phyloP scores from a whole-genome alignment of 2,888 invertebrate species.

The Dione juno region DNA sequence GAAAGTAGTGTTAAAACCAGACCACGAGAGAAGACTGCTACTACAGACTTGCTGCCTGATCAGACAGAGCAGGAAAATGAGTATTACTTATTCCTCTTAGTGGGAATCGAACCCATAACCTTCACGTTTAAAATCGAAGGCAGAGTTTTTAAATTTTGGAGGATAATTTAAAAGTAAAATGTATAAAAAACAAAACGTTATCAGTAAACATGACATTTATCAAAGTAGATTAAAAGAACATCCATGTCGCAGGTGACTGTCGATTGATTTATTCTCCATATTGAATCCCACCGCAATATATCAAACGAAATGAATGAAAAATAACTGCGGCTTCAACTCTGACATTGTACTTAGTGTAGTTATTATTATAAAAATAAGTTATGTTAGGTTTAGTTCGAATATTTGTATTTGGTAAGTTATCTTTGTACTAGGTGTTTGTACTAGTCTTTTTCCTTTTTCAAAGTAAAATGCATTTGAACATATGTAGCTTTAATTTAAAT shows the following conservation, averaged over 20 bases:
- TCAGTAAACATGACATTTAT: not conserved
- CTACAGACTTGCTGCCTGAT: too few relatives aligned
- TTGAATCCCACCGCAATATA: constrained; percentile 19
- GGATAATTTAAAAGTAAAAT: not conserved
- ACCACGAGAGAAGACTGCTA: too few relatives aligned
- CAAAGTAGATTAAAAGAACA: not conserved
- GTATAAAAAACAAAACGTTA: not conserved
- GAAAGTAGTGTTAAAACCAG: too few relatives aligned
- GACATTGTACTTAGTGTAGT: not conserved
- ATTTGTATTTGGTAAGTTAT: not conserved
- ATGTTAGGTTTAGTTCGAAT: not conserved
- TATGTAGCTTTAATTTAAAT: too few relatives aligned
- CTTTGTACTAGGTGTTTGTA: too few relatives aligned
- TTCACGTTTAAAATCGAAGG: too few relatives aligned
- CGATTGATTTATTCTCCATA: constrained; percentile 19
- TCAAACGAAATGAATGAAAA: constrained; percentile 1
- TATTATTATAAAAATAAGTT: not conserved
- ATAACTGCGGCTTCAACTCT: not conserved
- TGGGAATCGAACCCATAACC: too few relatives aligned
- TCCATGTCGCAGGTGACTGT: not conserved
- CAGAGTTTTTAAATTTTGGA: too few relatives aligned
- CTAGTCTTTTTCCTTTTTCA: too few relatives aligned
- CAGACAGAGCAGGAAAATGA: too few relatives aligned
- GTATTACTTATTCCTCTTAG: too few relatives aligned
- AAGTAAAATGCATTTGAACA: too few relatives aligned